A percentile compares a stretch with the other conserved stretches of the same genome.
phyloP scores from a whole-genome alignment of 2,888 invertebrate genomes.

The Podotricha telesiphe region DNA sequence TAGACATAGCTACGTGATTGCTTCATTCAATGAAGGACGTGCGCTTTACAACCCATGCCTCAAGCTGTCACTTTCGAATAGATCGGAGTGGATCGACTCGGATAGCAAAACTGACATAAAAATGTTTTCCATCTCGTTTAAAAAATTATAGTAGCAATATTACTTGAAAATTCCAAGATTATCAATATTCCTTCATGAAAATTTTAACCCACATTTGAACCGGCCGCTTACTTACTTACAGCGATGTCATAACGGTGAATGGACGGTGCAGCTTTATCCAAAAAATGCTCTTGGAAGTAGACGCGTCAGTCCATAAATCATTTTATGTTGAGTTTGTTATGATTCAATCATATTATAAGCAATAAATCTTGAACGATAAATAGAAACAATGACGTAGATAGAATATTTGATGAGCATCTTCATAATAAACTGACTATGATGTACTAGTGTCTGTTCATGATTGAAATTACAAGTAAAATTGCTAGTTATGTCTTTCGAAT shows the following conservation, averaged over 20 bases:
- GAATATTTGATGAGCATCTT: constrained; percentile 12
- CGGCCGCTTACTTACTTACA: not conserved
- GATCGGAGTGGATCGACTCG: too few species aligned
- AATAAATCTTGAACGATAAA: constrained; percentile 12
- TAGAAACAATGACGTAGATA: constrained; percentile 21
- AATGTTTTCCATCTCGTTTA: not conserved
- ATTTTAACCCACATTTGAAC: not conserved
- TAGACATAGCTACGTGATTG: not conserved
- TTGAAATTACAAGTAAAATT: not conserved
- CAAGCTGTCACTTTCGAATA: constrained; percentile 8
- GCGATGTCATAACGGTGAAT: not conserved
- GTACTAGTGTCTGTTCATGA: not conserved
- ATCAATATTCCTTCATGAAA: not conserved
- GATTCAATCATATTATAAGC: constrained; percentile 16
- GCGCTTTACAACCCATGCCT: constrained; percentile 8
- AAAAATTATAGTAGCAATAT: not conserved
- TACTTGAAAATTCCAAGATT: not conserved
- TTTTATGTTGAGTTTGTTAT: constrained; percentile 14
- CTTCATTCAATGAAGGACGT: constrained; percentile 5
- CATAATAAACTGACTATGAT: not conserved
- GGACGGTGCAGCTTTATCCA: not conserved
- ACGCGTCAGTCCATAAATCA: not conserved
- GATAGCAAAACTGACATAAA: not conserved
- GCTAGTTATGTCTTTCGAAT: not conserved
- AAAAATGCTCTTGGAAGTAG: not conserved